Conservation (phyloP, 1,140 invertebrate species). For the Drosophila auraria region DNA sequence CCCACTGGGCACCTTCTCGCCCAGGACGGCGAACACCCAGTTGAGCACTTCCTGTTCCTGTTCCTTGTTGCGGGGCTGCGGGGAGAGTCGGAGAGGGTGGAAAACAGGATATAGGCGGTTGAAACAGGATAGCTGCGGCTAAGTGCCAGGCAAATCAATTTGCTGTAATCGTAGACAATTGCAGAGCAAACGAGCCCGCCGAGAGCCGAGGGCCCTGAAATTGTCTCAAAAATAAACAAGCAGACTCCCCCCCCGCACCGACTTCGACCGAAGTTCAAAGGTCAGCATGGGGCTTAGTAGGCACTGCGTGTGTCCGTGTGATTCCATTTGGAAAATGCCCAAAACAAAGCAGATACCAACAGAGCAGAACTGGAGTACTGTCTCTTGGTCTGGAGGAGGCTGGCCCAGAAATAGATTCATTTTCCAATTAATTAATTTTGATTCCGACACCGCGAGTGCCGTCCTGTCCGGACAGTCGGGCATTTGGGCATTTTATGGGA, state of each 20-base stretch:
- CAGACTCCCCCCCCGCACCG: slow-evolving; percentile 13
- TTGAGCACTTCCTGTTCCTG: slow-evolving; percentile 95
- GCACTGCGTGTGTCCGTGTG: slow-evolving; percentile 26
- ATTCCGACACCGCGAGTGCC: slow-evolving; percentile 49
- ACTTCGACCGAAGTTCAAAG: slow-evolving; percentile 37
- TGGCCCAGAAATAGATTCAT: slow-evolving; percentile 56
- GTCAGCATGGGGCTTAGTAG: slow-evolving; percentile 32
- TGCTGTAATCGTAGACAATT: slow-evolving; percentile 64
- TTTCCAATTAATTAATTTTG: slow-evolving; percentile 81
- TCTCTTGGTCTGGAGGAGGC: slow-evolving; percentile 9
- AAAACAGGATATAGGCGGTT: slow-evolving; percentile 25
- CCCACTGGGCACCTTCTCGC: slow-evolving; percentile 93
- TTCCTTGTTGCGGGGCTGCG: slow-evolving; percentile 95
- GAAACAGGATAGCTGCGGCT: slow-evolving; percentile 55
- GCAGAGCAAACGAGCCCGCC: slow-evolving; percentile 4
- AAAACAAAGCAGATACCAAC: slow-evolving; percentile 36
- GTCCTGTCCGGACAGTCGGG: slow-evolving; percentile 12
- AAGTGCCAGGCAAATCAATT: slow-evolving; percentile 64
- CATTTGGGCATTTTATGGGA: slow-evolving; percentile 56
- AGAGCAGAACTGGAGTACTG: slow-evolving; percentile 14
- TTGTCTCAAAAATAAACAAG: slow-evolving; percentile 54
- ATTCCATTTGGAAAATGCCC: slow-evolving; percentile 47
- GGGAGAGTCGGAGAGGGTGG: slow-evolving; percentile 32
- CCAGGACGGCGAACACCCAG: slow-evolving; percentile 96
- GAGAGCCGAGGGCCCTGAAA: slow-evolving; percentile 18